Base-by-base conservation (phyloP, 1,140 invertebrate species). In the Polypedilum vanderplanki region DNA sequence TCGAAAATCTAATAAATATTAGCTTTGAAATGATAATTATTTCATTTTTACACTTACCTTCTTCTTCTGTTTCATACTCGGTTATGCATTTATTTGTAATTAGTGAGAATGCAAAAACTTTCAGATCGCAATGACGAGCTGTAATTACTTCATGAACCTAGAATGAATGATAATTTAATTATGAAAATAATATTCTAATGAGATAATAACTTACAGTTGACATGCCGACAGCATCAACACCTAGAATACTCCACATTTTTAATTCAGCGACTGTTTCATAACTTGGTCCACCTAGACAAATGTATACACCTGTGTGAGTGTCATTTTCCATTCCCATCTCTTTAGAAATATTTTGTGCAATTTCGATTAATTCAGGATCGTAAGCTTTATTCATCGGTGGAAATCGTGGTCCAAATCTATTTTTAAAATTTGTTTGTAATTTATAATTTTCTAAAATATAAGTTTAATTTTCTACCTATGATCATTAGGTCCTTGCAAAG, bases 191-290 rank as follows among this genome's bases (percentile, higher is more conserved):
- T 57, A 15, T n/a, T n/a, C 15, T 46, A 46, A 3, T 3, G n/a
- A n/a, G 46, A 70, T 18, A 70, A 70, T 70, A 67, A 81, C 73
- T 83, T 15, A 83, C 91, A 0, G 95, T 97, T n/a, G 93, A 96
- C 95, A 98, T 98, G 41, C 96, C 96, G 41, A 96, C 93, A 22
- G 94, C 93, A 83, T 98, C 95, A 15, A 93, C 91, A 33, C 96
- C 96, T 41, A 96, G 82, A 82, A 90, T 88, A 76, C 89, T 87
- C 17, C 98, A 84, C 84, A 93, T 89, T 75, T 86, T 88, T 24
- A 94, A 82, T 83, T 97, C 95, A 2, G 94, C 91, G 0, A 95
- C 90, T 0, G 94, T 97, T 83, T 97, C 95, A 83, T 91, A 97
- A 81, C 89, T 91, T 0, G 95, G 95, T 5, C 95, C 95, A 7